Evolutionary conservation across 2,113 vertebrate species (phyloP).

Genomic region (Boulengeromyrus knoepffleri): DNA sequence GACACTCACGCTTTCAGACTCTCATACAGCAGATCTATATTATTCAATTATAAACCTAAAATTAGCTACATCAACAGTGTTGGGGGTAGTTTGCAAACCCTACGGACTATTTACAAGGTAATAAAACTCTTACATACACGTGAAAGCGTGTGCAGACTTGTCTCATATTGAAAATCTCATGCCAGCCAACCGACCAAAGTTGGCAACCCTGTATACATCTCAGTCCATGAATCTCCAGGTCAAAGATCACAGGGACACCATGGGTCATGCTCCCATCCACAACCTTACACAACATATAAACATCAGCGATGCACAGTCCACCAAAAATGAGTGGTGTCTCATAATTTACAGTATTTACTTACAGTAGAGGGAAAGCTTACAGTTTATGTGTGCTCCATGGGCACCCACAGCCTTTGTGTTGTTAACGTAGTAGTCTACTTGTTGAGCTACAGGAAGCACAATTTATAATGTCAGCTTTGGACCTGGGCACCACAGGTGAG

Average conservation of each 20-base stretch:
- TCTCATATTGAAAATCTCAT: background rate
- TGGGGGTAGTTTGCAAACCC: background rate
- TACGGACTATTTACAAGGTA: background rate
- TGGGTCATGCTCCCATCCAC: background rate
- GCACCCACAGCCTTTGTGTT: background rate
- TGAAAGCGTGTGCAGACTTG: background rate
- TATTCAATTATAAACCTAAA: background rate
- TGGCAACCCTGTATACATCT: background rate
- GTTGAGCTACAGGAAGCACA: background rate
- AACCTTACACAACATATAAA: background rate
- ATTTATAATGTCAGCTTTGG: background rate
- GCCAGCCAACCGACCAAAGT: background rate
- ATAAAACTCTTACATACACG: background rate
- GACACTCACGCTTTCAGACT: background rate
- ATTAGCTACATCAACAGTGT: background rate
- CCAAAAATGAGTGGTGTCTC: background rate
- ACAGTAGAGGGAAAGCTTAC: background rate
- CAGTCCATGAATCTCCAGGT: background rate
- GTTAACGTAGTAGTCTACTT: background rate
- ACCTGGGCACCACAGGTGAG: background rate
- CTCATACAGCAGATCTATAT: background rate
- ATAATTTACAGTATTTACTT: background rate
- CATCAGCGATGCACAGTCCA: background rate
- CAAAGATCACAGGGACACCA: background rate
- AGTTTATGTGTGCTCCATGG: background rate